Conservation (phyloP, 1,140 invertebrate genomes). For the Megalonaias nervosa region DNA sequence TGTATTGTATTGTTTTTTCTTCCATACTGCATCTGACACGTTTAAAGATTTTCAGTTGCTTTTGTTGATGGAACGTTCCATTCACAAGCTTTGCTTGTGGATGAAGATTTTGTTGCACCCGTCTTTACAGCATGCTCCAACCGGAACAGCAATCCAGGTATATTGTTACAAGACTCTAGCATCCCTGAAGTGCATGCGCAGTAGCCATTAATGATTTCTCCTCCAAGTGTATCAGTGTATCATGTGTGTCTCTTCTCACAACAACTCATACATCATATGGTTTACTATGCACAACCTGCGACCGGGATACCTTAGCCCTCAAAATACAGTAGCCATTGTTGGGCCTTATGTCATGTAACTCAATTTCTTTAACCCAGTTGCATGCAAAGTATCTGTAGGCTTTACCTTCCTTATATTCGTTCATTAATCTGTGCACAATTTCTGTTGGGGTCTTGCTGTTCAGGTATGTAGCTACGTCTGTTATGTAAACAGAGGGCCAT, state of each 20-base stretch:
- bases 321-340: constrained; percentile 22
- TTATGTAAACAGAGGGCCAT: constrained; percentile 18
- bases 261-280: constrained; percentile 25
- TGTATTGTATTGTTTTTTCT: neutral
- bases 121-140: constrained; percentile 23
- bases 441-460: neutral
- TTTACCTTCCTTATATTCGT: constrained; percentile 37
- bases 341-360: constrained; percentile 12
- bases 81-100: constrained; percentile 7
- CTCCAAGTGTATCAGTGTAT: constrained; percentile 11
- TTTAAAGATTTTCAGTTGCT: neutral
- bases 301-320: constrained; percentile 25
- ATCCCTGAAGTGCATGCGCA: constrained; percentile 28
- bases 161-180: constrained; percentile 24
- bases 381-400: constrained; percentile 29
- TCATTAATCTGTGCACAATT: neutral
- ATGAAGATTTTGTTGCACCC: neutral
- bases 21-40: constrained; percentile 3
- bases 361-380: constrained; percentile 25
- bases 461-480: constrained; percentile 12
- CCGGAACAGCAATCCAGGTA: constrained; percentile 22
- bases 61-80: constrained; percentile 22
- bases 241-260: constrained; percentile 1
- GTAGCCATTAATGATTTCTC: constrained; percentile 16
- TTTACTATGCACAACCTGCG: constrained; percentile 18